Evolutionary conservation across 2,113 vertebrate genomes (phyloP).

Genomic region (Pimephales promelas): DNA sequence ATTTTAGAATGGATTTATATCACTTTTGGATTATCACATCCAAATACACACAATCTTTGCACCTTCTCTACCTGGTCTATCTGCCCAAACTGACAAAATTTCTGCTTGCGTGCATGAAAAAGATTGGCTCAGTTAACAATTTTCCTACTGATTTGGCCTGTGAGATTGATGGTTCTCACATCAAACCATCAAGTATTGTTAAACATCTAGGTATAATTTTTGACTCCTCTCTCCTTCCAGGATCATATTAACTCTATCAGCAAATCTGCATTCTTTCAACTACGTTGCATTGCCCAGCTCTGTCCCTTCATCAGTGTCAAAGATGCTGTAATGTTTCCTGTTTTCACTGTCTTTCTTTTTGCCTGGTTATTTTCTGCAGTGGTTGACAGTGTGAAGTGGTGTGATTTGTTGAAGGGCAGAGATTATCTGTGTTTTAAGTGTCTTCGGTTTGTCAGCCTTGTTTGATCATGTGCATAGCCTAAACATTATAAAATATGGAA

Average conservation of each 20-base stretch:
- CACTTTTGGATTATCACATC: neutral
- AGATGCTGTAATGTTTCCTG: neutral
- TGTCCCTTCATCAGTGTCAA: too few relatives aligned
- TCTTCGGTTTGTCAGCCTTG: neutral
- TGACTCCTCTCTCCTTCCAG: neutral
- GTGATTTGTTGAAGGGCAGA: slow-evolving; percentile 25
- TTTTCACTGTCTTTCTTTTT: neutral
- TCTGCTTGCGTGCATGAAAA: neutral
- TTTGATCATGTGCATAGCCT: slow-evolving; percentile 9
- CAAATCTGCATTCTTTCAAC: neutral
- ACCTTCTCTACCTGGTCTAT: neutral
- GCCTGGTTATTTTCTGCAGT: neutral
- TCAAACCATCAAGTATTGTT: too few relatives aligned
- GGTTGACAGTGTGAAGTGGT: slow-evolving; percentile 9
- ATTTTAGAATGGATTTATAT: too few relatives aligned
- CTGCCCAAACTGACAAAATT: neutral
- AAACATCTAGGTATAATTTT: too few relatives aligned
- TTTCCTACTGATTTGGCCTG: too few relatives aligned
- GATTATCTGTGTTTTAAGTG: slow-evolving; percentile 19
- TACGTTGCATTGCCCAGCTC: neutral
- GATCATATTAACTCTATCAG: neutral
- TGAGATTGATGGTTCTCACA: too few relatives aligned
- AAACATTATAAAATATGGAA: slow-evolving; percentile 9
- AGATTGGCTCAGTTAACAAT: neutral
- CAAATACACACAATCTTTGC: neutral